Evolutionary conservation across 2,113 vertebrate species (phyloP).

Genomic region (Colistium nudipinnis): DNA sequence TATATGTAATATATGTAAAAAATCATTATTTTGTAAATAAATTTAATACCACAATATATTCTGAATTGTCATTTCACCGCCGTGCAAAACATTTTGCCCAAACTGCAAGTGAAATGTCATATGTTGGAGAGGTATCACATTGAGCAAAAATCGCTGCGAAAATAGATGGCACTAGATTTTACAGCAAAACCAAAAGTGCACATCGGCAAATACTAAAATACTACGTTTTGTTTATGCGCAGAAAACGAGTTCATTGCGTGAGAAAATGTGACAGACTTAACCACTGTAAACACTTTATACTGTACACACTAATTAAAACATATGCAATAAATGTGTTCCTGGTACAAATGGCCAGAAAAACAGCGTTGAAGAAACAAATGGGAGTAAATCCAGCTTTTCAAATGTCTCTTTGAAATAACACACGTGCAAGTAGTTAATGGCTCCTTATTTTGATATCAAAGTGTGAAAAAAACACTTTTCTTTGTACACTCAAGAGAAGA

Average conservation of each 20-base stretch:
- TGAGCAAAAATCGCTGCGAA: background rate
- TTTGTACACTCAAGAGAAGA: conserved; percentile 7
- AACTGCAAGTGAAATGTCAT: background rate
- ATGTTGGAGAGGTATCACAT: background rate
- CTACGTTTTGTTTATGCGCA: background rate
- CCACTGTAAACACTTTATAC: no score
- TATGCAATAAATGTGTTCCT: background rate
- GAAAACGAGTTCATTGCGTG: background rate
- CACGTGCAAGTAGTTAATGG: conserved; percentile 42
- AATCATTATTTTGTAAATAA: conserved; percentile 79
- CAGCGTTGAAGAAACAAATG: background rate
- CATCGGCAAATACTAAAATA: background rate
- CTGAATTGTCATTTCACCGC: background rate
- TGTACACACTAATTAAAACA: no score
- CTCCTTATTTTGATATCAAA: conserved; percentile 45
- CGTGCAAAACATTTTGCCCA: background rate
- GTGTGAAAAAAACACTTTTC: conserved; percentile 62
- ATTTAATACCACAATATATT: conserved; percentile 57
- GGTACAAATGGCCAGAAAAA: background rate
- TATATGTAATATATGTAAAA: conserved; percentile 84
- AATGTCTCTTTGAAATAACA: conserved; percentile 35
- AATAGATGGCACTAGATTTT: background rate
- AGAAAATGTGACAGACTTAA: no score
- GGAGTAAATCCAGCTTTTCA: conserved; percentile 15
- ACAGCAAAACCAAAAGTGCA: background rate